Evolutionary conservation across 1,140 invertebrate species (phyloP), one percentile per base, ranked within the genome.

Genomic region (Zaprionus capensis): DNA sequence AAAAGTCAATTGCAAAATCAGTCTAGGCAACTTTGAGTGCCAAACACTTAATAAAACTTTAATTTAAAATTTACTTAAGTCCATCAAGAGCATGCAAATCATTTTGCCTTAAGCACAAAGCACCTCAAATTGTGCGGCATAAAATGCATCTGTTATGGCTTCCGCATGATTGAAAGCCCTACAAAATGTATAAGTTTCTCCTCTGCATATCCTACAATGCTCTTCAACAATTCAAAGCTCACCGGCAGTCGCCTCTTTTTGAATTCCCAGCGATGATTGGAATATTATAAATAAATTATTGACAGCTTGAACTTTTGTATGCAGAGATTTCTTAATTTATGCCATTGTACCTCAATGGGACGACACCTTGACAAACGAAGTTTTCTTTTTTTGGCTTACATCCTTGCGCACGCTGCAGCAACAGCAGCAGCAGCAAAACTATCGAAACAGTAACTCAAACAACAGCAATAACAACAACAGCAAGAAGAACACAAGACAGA

Each of bases 321-420:
- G 36, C 41, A 49, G 28, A 49, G 56, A 17, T 69, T 69, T 15
- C 58, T 61, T 69, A 63, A 62, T 70, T 70, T 46, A 70, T 62
- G 67, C 56, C 56, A 69, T 20, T 61, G 66, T 69, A 24, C 38
- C 28, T 22, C 65, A 68, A 51, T 17, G n/a, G 46, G 4, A 24
- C 81, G 69, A 57, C 59, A 66, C 36, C 55, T 28, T 51, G 46
- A 49, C 44, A n/a, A 7, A 41, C 38, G 38, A n/a, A 41, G 38
- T 15, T 14, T 38, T 4, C 5, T 38, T 38, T 38, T 38, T 41
- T n/a, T n/a, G 31, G 31, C 9, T 11, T 34, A 34, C 31, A 34
- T 34, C 31, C 31, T 34, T 34, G 9, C 2, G 3, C 31, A 34
- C 9, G 31, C 6, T 46, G 41, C 41, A 46, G n/a, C 41, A 41